phyloP scores from a whole-genome alignment of 2,797 vertebrate species.

The Falco biarmicus region DNA sequence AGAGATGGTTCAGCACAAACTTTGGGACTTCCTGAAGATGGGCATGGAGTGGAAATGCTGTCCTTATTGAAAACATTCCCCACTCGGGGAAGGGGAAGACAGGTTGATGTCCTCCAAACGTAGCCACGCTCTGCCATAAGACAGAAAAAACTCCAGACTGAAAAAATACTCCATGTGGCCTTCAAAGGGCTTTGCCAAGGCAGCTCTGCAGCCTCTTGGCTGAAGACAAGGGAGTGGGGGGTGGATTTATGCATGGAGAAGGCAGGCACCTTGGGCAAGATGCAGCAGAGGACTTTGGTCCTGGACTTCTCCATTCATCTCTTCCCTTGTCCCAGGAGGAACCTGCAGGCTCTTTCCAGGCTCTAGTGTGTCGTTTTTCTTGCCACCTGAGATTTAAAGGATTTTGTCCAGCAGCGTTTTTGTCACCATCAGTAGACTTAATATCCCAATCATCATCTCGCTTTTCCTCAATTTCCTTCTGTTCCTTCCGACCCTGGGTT shows the following conservation, averaged over 20 bases:
- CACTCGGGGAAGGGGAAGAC: background rate
- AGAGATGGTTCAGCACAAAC: background rate
- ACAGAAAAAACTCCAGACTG: background rate
- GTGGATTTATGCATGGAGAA: background rate
- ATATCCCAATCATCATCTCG: background rate
- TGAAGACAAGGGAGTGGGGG: background rate
- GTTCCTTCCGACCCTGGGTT: background rate
- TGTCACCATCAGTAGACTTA: background rate
- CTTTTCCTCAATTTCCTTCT: background rate
- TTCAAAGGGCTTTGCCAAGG: background rate
- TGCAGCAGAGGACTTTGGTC: background rate
- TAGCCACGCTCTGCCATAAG: background rate
- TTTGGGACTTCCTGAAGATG: background rate
- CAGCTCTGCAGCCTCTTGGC: background rate
- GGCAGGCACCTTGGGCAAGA: background rate
- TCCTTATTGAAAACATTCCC: background rate
- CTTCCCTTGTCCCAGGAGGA: background rate
- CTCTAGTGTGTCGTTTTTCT: background rate
- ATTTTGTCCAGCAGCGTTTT: background rate
- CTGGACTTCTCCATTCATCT: background rate
- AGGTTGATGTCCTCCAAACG: background rate
- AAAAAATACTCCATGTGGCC: background rate
- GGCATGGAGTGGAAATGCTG: background rate
- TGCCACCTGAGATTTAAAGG: background rate
- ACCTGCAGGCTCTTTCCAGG: background rate